These are phyloP conservation scores for Otis tarda DNA, from an alignment of 2,113 vertebrate genomes.

Conservation along the genomic window DNA sequence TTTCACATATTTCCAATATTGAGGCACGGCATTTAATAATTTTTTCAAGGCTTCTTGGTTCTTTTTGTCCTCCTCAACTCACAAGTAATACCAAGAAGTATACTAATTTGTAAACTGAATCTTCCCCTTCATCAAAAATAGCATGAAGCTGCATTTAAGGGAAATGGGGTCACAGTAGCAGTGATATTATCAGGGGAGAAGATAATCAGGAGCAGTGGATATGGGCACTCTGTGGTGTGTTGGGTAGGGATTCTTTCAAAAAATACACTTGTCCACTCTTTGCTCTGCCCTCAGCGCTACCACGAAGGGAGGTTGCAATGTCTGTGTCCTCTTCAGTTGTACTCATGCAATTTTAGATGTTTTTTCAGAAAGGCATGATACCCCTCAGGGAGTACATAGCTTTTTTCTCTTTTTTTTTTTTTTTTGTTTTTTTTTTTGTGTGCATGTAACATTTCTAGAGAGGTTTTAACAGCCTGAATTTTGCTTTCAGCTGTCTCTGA, in stretches of 20 bases:
- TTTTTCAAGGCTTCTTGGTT: neutral
- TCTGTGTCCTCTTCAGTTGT: neutral
- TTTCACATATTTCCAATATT: neutral
- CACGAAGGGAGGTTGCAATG: neutral
- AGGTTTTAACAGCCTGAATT: conserved; percentile 11
- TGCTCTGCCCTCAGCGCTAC: neutral
- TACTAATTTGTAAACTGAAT: neutral
- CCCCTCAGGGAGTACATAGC: neutral
- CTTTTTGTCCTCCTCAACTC: neutral
- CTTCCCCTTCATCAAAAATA: neutral
- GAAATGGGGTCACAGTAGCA: neutral
- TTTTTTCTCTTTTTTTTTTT: neutral
- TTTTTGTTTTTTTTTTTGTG: neutral
- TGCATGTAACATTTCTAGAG: neutral
- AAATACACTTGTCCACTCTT: neutral
- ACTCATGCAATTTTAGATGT: neutral
- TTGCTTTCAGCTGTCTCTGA: neutral
- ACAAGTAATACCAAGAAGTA: neutral
- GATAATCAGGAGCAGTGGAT: neutral
- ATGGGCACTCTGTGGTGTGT: neutral
- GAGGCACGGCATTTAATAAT: neutral
- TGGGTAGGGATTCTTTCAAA: neutral
- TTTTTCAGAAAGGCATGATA: neutral
- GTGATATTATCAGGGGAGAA: neutral
- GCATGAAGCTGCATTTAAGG: neutral